Evolutionary conservation across 2,888 invertebrate species (phyloP), one percentile per base, ranked within the genome.

Genomic region (Amblyjoppa fuscipennis): DNA sequence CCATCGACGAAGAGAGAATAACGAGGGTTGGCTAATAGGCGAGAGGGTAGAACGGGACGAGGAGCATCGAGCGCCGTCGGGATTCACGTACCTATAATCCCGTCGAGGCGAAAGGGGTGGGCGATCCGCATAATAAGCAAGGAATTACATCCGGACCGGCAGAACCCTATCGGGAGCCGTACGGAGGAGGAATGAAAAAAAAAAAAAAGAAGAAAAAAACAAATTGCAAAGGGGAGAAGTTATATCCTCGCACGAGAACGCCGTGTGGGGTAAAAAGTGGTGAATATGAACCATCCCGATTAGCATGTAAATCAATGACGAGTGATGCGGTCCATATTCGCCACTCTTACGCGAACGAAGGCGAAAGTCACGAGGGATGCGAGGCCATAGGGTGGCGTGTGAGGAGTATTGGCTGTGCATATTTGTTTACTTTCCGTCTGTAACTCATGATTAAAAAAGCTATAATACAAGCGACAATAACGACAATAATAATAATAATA

Each of bases 111-210:
- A 80, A 70, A 66, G 51, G 38, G 53, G 64, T 16, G 66, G 79
- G 69, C 70, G 76, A 68, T 53, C 38, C 73, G 80, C 86, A 86
- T 86, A 83, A 86, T 83, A 83, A 86, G 83, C 86, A 73, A 83
- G 77, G 77, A 86, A 86, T 86, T 86, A 83, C 80, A 80, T 83
- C 78, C 82, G 85, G 83, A 64, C 85, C 70, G 74, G 75, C 75
- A 73, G 76, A 82, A 76, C 74, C 68, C 80, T 83, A 83, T 77
- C 76, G 83, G 45, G 76, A 66, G 80, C 71, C 61, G 68, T 51
- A 38, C n/a, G 66, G 56, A 25, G 41, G 20, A 51, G 31, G 70
- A 69, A n/a, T 59, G 74, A 64, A 69, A 85, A 59, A 53, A 74
- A 38, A 41, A 41, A 41, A 41, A 11, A 41, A 41, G 0, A 41